Evolutionary conservation across 2,888 invertebrate genomes (phyloP).

Genomic region (Mythimna vitellina): DNA sequence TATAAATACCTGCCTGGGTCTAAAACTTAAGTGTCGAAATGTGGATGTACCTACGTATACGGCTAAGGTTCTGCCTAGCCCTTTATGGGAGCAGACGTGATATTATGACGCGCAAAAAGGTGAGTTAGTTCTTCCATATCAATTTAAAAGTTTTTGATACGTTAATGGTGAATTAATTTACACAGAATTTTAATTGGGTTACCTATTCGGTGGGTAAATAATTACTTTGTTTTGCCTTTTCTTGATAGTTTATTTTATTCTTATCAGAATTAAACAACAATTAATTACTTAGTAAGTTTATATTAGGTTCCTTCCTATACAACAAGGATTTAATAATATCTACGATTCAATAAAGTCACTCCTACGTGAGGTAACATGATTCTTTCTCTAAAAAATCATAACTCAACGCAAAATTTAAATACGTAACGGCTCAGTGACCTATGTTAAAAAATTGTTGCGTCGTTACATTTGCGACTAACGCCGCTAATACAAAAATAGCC

Average conservation of each 20-base stretch:
- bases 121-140: not conserved
- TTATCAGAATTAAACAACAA: no score
- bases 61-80: not conserved
- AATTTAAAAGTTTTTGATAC: no score
- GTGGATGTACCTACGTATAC: not conserved
- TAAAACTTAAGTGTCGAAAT: not conserved
- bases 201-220: no score
- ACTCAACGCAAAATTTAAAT: constrained; percentile 27
- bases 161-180: no score
- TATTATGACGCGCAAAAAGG: not conserved
- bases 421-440: constrained; percentile 9
- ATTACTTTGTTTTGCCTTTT: no score
- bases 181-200: no score
- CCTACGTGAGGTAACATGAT: not conserved
- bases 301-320: no score
- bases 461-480: constrained; percentile 60
- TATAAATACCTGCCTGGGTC: not conserved
- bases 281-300: no score
- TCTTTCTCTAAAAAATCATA: not conserved
- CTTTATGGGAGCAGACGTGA: not conserved
- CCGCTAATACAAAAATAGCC: constrained; percentile 64
- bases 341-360: not conserved
- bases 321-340: no score
- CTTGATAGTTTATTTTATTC: no score
- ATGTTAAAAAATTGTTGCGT: constrained; percentile 23